Percentiles rank a stretch among this genome's conserved stretches.
These are phyloP conservation scores for Drosophila suzukii DNA, from an alignment of 1,140 invertebrate species.

Conservation along the genomic window DNA sequence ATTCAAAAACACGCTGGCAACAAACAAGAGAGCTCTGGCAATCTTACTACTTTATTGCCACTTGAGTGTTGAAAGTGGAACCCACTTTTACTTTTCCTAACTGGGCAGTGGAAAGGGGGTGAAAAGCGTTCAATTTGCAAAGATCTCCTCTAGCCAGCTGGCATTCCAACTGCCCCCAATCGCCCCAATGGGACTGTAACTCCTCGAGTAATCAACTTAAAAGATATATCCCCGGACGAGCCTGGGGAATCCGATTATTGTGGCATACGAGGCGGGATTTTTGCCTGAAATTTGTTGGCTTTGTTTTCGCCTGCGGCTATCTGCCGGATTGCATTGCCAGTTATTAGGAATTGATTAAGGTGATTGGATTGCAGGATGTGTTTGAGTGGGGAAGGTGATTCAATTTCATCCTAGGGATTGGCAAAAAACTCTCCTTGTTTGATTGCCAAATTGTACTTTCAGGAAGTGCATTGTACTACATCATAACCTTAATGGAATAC, in stretches of 20 bases:
- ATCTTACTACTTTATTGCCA: conserved; percentile 47
- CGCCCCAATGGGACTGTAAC: conserved; percentile 11
- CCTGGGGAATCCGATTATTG: conserved; percentile 28
- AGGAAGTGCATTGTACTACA: no score
- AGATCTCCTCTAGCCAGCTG: conserved; percentile 3
- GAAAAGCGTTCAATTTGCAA: conserved; percentile 28
- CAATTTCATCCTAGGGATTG: neutral
- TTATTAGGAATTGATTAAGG: conserved; percentile 11
- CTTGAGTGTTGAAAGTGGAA: conserved; percentile 20
- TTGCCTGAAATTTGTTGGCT: conserved; percentile 18
- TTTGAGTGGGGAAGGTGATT: conserved; percentile 10
- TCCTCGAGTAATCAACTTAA: conserved; percentile 38
- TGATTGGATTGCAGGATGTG: conserved; percentile 21
- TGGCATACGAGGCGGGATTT: conserved; percentile 9
- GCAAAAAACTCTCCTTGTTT: no score
- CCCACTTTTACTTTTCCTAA: neutral
- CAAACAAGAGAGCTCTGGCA: conserved; percentile 21
- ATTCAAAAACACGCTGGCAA: conserved; percentile 45
- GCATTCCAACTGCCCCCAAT: conserved; percentile 6
- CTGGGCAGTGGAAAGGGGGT: neutral
- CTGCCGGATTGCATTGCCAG: neutral
- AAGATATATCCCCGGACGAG: conserved; percentile 15
- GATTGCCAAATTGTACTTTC: no score
- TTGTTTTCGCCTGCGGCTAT: conserved; percentile 17
- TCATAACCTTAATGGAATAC: no score